Evolutionary conservation across 2,888 invertebrate species (phyloP), one percentile per base, ranked within the genome.

Genomic region (Cheilosia vernalis): DNA sequence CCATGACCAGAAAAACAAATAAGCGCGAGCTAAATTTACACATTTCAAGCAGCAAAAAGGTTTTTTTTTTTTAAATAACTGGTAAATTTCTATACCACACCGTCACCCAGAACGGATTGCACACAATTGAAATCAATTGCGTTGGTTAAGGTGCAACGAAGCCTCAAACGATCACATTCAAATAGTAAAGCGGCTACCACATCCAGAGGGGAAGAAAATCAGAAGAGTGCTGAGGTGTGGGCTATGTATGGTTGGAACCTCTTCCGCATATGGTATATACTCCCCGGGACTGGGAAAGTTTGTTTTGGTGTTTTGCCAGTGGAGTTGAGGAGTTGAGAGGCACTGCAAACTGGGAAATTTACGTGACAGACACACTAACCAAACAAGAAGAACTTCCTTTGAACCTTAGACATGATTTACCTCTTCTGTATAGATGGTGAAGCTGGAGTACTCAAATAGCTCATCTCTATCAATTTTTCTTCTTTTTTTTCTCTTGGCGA

Each of bases 21-120:
- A 92, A 87, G 58, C 91, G 90, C 88, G 91, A 90, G 60, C 90
- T 90, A 76, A 92, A 92, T 88, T 92, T 92, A 86, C 92, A 92
- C 92, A 92, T 92, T 81, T 33, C 37, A 33, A 19, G 3, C 15
- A 19, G 33, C 10, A 55, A 19, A 47, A 7, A 37, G n/a, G 27
- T 40, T 7, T 7, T 13, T 44, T 47, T 40, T 49, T 44, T 60
- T n/a, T 4, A 27, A 27, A 2, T 27, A 21, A 42, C 30, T 7
- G 33, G 67, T 44, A 76, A 13, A 44, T 44, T 42, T 6, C 13
- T 24, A 33, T 15, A 19, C 49, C 47, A 51, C 17, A 76, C 76
- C 77, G 61, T 73, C 76, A 42, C 76, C 72, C 63, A 67, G 76
- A 81, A 81, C 81, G 72, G 61, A 76, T 72, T 81, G 51, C 9